A percentile compares a stretch with the other conserved stretches of the same genome.
Conservation (phyloP, 2,113 vertebrate species). For the Bubo bubo region DNA sequence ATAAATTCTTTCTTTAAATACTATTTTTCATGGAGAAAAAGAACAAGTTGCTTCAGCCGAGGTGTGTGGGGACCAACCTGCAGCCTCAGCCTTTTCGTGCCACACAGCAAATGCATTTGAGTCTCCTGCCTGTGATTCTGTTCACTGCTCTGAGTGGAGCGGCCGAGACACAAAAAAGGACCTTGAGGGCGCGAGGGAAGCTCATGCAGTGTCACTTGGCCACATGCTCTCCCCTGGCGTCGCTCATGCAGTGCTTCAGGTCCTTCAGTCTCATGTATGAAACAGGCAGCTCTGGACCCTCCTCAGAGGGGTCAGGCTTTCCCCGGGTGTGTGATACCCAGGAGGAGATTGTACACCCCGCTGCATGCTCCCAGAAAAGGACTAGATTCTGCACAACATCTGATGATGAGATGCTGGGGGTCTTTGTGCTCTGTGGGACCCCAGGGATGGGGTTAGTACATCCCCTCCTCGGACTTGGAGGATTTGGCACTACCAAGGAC, state of each 20-base stretch:
- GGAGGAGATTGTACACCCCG: fast-evolving
- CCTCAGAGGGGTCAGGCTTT: fast-evolving
- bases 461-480: fast-evolving
- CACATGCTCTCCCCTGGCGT: neutral
- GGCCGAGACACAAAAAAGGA: neutral
- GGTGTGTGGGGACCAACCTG: neutral
- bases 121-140: neutral
- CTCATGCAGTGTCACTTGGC: fast-evolving
- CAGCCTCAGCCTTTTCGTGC: fast-evolving
- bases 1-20: neutral
- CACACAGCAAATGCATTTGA: fast-evolving
- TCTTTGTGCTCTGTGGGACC: neutral
- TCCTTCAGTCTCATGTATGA: fast-evolving
- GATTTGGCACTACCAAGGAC: neutral
- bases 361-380: neutral
- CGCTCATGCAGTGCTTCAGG: fast-evolving
- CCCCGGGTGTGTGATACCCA: fast-evolving
- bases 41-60: neutral
- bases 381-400: neutral
- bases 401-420: fast-evolving
- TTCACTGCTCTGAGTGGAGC: fast-evolving
- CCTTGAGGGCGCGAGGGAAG: fast-evolving
- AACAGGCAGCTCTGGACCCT: neutral
- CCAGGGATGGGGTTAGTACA: neutral
- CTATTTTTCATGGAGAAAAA: neutral